Evolutionary conservation across 2,888 invertebrate species (phyloP), one percentile per base, ranked within the genome.

Genomic region (Linyphia triangularis): DNA sequence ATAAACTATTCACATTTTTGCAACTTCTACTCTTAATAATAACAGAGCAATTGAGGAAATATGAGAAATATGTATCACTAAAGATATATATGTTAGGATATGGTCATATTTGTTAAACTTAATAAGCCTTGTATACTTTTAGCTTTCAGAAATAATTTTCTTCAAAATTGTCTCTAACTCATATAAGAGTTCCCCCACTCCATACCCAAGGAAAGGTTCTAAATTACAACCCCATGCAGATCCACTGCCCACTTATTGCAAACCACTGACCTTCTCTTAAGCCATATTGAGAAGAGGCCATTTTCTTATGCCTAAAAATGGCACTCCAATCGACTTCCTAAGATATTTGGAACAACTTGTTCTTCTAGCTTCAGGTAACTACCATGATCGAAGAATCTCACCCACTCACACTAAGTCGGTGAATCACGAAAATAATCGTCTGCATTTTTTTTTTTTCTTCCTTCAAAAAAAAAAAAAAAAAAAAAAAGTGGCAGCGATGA

Each of bases 401-500:
- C 61, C 75, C 33, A 75, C 73, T 28, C 51, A 30, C 28, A 57
- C 16, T 57, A 19, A 57, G 24, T 19, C 22, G n/a, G 33, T 75
- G 75, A 75, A 61, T 61, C 75, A 75, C 75, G 33, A 22, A 30
- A 57, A 57, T 73, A 37, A 75, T 37, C 75, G 61, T 61, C 33
- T 61, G 75, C 61, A 24, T 59, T 24, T n/a, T 22, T 28, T 33
- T 33, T 6, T 51, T 51, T 51, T 51, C n/a, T n/a, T n/a, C n/a
- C n/a, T n/a, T n/a, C n/a, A n/a, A n/a, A n/a, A n/a, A n/a, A n/a
- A n/a, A n/a, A n/a, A n/a, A 2, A 43, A 13, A 40, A 40, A 40
- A 43, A 70, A 61, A 75, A 75, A 30, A 73, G 10, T 13, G 26
- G 59, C 7, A 40, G 40, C 40, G 70, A 70, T 59, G 63, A 40